These are phyloP conservation scores for Grammomys dolichurus DNA, from an alignment of 2,113 vertebrate species.

Conservation along the genomic window DNA sequence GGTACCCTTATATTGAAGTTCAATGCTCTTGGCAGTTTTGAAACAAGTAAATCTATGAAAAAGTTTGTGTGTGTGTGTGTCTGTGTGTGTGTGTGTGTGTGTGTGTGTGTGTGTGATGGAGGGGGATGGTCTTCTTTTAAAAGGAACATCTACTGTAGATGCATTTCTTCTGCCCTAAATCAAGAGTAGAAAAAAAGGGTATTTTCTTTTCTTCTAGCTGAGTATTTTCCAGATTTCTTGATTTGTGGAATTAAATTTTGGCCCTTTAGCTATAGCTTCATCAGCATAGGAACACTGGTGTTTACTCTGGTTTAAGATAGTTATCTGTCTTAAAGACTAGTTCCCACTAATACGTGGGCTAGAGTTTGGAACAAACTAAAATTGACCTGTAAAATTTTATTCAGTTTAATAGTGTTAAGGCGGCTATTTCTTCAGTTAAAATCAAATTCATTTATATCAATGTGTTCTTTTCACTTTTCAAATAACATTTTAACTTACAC, in stretches of 20 bases:
- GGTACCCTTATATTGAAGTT: constrained; percentile 73
- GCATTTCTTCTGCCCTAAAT: constrained; percentile 35
- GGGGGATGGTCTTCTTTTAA: constrained; percentile 1
- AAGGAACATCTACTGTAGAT: constrained; percentile 43
- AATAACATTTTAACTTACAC: neutral
- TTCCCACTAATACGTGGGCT: constrained; percentile 66
- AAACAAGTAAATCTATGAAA: constrained; percentile 61
- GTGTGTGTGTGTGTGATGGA: neutral
- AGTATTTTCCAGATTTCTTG: neutral
- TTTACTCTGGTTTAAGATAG: constrained; percentile 38
- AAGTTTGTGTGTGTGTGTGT: neutral
- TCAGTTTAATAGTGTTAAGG: neutral
- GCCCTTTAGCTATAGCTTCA: constrained; percentile 45
- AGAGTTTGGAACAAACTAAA: constrained; percentile 44
- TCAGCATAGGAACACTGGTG: constrained; percentile 64
- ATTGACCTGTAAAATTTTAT: neutral
- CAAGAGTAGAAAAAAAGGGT: constrained; percentile 19
- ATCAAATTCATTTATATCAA: neutral
- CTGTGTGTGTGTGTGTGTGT: no score
- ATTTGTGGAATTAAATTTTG: constrained; percentile 7
- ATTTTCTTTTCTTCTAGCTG: neutral
- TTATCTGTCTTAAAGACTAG: constrained; percentile 62
- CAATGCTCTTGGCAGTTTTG: constrained; percentile 77
- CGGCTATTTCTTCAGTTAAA: neutral
- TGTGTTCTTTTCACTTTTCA: neutral